Evolutionary conservation across 2,113 vertebrate genomes (phyloP).

Genomic region (Trematocara unimaculatum): DNA sequence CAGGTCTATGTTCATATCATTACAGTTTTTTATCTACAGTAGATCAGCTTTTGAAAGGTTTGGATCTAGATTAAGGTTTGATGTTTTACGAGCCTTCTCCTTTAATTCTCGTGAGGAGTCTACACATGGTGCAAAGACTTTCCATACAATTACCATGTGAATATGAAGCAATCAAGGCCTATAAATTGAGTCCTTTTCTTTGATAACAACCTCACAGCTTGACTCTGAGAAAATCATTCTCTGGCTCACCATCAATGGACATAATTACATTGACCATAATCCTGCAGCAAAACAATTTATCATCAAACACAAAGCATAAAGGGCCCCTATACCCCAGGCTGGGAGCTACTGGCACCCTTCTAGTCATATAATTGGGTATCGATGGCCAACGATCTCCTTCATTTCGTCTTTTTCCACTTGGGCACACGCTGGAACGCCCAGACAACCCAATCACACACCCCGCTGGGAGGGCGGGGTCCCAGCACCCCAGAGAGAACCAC

Average conservation of each 20-base stretch:
- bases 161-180: constrained; percentile 7
- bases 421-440: constrained; percentile 61
- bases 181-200: constrained; percentile 31
- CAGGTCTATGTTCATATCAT: neutral
- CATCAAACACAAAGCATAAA: constrained; percentile 16
- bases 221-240: constrained; percentile 36
- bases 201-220: constrained; percentile 51
- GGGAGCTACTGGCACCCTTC: constrained; percentile 27
- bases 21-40: neutral
- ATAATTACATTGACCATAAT: constrained; percentile 57
- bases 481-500: constrained; percentile 27
- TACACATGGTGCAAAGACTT: neutral
- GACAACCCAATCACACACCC: constrained; percentile 70
- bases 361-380: constrained; percentile 69
- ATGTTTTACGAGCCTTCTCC: neutral
- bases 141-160: constrained; percentile 28
- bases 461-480: constrained; percentile 56
- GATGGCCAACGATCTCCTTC: constrained; percentile 68
- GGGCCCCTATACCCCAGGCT: neutral
- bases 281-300: constrained; percentile 47
- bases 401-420: constrained; percentile 70
- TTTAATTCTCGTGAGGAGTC: neutral
- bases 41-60: neutral
- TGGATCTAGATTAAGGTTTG: neutral
- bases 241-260: constrained; percentile 7